These are phyloP conservation scores for Neosilurus hyrtlii DNA, from an alignment of 2,797 vertebrate genomes.

Conservation along the genomic window DNA sequence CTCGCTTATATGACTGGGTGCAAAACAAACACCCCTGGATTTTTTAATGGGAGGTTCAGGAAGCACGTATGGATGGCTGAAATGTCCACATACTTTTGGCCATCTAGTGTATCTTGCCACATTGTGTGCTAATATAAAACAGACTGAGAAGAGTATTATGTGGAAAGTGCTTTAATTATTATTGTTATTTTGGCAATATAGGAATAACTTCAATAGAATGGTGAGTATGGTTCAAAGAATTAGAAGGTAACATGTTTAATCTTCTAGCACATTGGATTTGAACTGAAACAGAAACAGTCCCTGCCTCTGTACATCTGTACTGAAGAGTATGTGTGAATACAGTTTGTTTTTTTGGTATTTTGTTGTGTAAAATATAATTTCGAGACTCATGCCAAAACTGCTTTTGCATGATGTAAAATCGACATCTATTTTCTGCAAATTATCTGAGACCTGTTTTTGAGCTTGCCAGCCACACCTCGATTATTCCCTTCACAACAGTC, in stretches of 20 bases:
- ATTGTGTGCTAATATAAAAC: neutral
- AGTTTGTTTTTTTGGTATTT: neutral
- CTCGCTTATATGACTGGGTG: neutral
- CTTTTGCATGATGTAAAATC: slow-evolving; percentile 13
- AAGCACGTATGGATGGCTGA: neutral
- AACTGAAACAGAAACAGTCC: neutral
- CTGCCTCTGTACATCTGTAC: neutral
- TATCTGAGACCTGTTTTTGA: slow-evolving; percentile 12
- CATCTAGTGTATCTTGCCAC: neutral
- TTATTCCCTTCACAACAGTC: slow-evolving; percentile 33
- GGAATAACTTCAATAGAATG: neutral
- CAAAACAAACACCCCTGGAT: no score
- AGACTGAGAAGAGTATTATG: neutral
- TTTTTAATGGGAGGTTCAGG: neutral
- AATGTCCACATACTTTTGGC: neutral
- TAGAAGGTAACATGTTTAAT: neutral
- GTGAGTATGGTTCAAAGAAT: no score
- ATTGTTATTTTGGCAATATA: neutral
- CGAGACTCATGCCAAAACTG: neutral
- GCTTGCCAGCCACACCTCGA: slow-evolving; percentile 14
- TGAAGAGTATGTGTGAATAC: neutral
- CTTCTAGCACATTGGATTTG: neutral
- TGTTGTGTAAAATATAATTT: neutral
- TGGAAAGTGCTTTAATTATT: neutral
- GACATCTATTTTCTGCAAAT: slow-evolving; percentile 23